Base-by-base conservation (phyloP, 2,113 vertebrate species). In the Phylloscopus trochilus region DNA sequence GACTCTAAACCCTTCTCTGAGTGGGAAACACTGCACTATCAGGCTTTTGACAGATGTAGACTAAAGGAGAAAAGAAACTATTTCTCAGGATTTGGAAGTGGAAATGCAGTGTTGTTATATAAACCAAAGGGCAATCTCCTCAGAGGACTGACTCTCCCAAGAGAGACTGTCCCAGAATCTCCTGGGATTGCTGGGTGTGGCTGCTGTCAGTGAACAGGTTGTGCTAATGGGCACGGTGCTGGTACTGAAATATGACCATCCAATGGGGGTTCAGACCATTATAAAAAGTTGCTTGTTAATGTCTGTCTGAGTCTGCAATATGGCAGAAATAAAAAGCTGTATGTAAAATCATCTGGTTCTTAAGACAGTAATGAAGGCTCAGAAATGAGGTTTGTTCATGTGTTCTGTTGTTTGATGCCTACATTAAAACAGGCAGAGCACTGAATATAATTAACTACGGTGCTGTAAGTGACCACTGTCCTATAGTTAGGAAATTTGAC, bases 71-170 rank as follows among this genome's bases (percentile, higher is more conserved):
- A 83, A 88, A 70, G 6, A 77, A 33, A 59, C 3, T 59, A 16
- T 86, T 77, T 27, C 31, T 60, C 60, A 69, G 70, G 66, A 56
- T 87, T 84, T 92, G 74, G 89, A 68, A 66, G n/a, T 49, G 28
- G 37, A 78, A 90, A 39, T 47, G 16, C 69, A 60, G 6, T 44
- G 53, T 49, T 0, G 0, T 53, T 73, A 27, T 4, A 24, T 11
- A 92, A 83, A 72, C 44, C 60, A 73, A 64, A 77, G 27, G 16
- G 27, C 77, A 69, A 49, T 51, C 24, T 75, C 56, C 0, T 2
- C 6, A 64, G 41, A 9, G 51, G n/a, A 41, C 62, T 64, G 58
- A 75, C n/a, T 66, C 0, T 2, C 58, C 30, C 23, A 4, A 24
- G 13, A 28, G 13, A 80, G 41, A 24, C 16, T 58, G 43, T 63